Conservation (phyloP, 2,888 invertebrate genomes). For the Spodoptera picta region DNA sequence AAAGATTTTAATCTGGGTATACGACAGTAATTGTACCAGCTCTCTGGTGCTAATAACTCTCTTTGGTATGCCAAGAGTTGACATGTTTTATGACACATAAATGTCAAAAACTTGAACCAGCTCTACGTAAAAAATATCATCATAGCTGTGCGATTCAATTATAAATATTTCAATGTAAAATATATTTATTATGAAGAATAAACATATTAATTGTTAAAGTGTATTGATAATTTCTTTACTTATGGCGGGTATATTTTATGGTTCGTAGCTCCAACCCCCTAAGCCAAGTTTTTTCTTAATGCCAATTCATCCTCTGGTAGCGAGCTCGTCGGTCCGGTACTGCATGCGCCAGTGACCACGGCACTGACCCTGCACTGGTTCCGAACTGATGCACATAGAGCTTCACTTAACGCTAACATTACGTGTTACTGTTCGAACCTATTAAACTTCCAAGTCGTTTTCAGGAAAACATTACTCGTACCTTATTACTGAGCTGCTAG, state of each 20-base stretch:
- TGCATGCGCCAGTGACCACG: constrained; percentile 75
- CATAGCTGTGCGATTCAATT: constrained; percentile 24
- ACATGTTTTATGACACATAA: constrained; percentile 42
- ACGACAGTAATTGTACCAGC: constrained; percentile 22
- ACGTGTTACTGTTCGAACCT: constrained; percentile 46
- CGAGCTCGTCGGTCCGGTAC: constrained; percentile 47
- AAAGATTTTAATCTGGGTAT: constrained; percentile 8
- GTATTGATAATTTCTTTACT: neutral
- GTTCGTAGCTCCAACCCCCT: neutral
- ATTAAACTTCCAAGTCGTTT: constrained; percentile 14
- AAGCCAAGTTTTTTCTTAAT: constrained; percentile 21
- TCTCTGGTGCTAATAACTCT: constrained; percentile 35
- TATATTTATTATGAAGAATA: no score
- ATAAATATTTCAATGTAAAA: neutral
- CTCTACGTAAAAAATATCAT: constrained; percentile 17
- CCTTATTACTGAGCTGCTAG: constrained; percentile 9
- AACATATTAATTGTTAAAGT: neutral
- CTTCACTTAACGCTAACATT: constrained; percentile 59
- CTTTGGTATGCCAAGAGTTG: constrained; percentile 39
- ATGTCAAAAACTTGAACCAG: constrained; percentile 33
- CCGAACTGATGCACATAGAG: constrained; percentile 73
- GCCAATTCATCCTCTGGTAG: constrained; percentile 18
- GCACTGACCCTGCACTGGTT: constrained; percentile 81
- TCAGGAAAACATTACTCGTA: constrained; percentile 7
- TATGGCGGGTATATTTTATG: neutral